Base-by-base conservation (phyloP, 2,888 invertebrate species). In the Cryptocheilus praepositus region DNA sequence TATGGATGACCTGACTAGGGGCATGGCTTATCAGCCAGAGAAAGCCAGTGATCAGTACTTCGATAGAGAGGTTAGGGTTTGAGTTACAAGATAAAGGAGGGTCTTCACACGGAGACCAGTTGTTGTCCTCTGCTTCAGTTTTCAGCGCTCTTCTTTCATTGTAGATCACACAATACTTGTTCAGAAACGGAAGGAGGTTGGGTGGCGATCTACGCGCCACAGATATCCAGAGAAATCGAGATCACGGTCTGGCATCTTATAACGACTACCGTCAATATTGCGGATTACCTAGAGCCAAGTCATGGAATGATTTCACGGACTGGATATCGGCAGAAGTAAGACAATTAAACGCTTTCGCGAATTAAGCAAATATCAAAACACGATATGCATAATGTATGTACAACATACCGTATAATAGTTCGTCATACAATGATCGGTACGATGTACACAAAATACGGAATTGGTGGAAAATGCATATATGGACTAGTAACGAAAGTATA, bases 211-310 rank as follows among this genome's bases (percentile, higher is more conserved):
- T 97, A 68, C 92, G 95, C 52, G 94, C 96, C 0, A 92, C 93
- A 43, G 96, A 96, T 83, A 93, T 97, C 71, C 96, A 97, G 86
- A 92, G 97, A 72, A 95, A 95, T 74, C 92, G 97, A 57, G 97
- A 97, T 87, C 96, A 97, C 83, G 96, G 95, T 13, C 89, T 97
- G 43, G 95, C 94, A 3, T 92, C 93, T 0, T 97, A 97, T 88
- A 93, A 94, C 67, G 92, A 93, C 65, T 94, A 93, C 82, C 91
- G 98, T 63, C 92, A 93, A 11, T 93, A 93, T 73, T 96, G 96
- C 82, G 94, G 95, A 0, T 88, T 96, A 11, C 91, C 91, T 0
- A 92, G 92, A 55, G 96, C 95, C 0, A 89, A 89, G 21, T 89
- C 88, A 0, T 96, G 95, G 91, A 88, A 92, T 44, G 95, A 94